Percentiles rank a stretch among this genome's conserved stretches.
These are phyloP conservation scores for Gonioctena quinquepunctata DNA, from an alignment of 1,140 invertebrate species.

Conservation along the genomic window DNA sequence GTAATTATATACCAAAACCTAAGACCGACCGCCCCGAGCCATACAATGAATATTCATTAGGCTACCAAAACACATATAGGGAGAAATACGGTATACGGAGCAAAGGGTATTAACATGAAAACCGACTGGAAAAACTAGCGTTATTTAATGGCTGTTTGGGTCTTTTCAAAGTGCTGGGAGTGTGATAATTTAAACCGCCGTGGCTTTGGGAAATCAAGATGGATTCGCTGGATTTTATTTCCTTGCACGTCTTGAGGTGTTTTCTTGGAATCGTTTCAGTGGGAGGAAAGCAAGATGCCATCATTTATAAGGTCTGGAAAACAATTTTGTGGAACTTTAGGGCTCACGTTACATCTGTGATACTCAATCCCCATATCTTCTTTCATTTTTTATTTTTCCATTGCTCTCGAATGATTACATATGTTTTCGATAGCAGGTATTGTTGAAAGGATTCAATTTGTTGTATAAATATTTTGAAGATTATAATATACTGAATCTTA, in stretches of 20 bases:
- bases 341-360: too few species aligned
- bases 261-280: not conserved
- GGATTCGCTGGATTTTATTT: not conserved
- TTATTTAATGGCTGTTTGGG: not conserved
- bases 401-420: too few species aligned
- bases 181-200: not conserved
- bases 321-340: too few species aligned
- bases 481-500: too few species aligned
- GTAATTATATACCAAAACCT: conserved; percentile 46
- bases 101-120: not conserved
- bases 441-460: too few species aligned
- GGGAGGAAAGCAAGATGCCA: too few species aligned
- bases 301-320: too few species aligned
- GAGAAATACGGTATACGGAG: not conserved
- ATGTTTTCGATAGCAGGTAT: too few species aligned
- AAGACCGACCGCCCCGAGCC: conserved; percentile 39
- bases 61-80: conserved; percentile 6
- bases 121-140: not conserved
- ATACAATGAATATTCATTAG: conserved; percentile 46
- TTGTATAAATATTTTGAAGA: too few species aligned
- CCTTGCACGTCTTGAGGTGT: not conserved
- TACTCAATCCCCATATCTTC: too few species aligned
- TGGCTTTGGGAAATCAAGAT: not conserved
- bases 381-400: too few species aligned
- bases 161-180: not conserved